A percentile compares a stretch with the other conserved stretches of the same genome.
Evolutionary conservation across 2,888 invertebrate species (phyloP).

Genomic region (Lottia scabra): DNA sequence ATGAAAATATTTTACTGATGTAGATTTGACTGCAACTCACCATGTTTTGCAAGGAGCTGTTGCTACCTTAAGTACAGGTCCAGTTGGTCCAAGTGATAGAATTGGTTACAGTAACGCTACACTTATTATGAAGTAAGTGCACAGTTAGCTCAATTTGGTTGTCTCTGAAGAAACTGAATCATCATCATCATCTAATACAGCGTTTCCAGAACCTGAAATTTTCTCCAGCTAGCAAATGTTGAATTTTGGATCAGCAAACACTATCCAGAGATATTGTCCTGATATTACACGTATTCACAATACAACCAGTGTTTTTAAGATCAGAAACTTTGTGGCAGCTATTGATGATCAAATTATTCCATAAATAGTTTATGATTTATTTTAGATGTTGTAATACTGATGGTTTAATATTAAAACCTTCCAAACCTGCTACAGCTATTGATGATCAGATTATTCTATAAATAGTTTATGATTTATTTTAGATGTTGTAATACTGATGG

Average conservation of each 20-base stretch:
- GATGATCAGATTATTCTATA: slow-evolving; percentile 16
- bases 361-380: neutral
- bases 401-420: slow-evolving; percentile 33
- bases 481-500: slow-evolving; percentile 38
- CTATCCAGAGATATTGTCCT: too few relatives aligned
- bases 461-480: neutral
- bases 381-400: slow-evolving; percentile 34
- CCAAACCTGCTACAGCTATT: slow-evolving; percentile 24
- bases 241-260: too few relatives aligned
- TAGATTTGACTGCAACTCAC: slow-evolving; percentile 30
- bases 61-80: slow-evolving; percentile 47
- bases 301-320: too few relatives aligned
- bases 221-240: too few relatives aligned
- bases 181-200: too few relatives aligned
- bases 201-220: neutral
- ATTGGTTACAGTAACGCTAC: slow-evolving; percentile 36
- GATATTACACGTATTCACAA: too few relatives aligned
- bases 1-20: neutral
- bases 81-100: slow-evolving; percentile 51
- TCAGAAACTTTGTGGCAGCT: too few relatives aligned
- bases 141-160: neutral
- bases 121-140: slow-evolving; percentile 48
- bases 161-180: neutral
- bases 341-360: slow-evolving; percentile 1
- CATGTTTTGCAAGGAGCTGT: slow-evolving; percentile 39